Evolutionary conservation across 2,797 vertebrate species (phyloP).

Genomic region (Enteromius viviparus): DNA sequence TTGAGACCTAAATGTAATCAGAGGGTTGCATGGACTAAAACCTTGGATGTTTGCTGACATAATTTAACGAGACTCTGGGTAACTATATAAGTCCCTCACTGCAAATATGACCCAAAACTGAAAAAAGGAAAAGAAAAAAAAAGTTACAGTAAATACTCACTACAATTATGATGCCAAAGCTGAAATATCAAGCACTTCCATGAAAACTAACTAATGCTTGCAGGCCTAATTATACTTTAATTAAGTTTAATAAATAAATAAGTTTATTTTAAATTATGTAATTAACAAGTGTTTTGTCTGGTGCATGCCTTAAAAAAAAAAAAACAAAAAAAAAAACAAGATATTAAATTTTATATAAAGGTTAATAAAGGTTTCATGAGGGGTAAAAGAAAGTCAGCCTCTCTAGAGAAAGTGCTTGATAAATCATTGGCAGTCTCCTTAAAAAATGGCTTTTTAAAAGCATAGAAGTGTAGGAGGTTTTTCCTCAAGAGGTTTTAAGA

Average conservation of each 20-base stretch:
- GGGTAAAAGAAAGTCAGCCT: not conserved
- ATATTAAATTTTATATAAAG: not conserved
- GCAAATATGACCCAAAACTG: not conserved
- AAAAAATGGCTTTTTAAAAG: conserved; percentile 20
- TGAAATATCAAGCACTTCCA: conserved; percentile 1
- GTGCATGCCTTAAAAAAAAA: not conserved
- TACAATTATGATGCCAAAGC: not conserved
- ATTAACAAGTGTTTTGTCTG: not conserved
- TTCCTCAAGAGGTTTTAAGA: not conserved
- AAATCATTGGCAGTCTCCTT: not conserved
- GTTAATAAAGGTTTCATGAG: not conserved
- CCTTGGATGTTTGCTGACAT: not conserved
- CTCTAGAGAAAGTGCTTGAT: conserved; percentile 16
- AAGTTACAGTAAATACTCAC: not conserved
- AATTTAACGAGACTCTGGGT: too few relatives aligned
- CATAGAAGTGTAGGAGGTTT: not conserved
- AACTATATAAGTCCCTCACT: not conserved
- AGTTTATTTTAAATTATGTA: not conserved
- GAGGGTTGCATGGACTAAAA: not conserved
- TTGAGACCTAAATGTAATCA: not conserved
- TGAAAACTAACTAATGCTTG: not conserved
- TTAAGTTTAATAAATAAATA: not conserved
- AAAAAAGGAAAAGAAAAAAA: too few relatives aligned
- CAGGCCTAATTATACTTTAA: not conserved
- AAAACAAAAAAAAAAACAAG: not conserved